A percentile compares a stretch with the other conserved stretches of the same genome.
These are phyloP conservation scores for Phrynosoma blainvillii DNA, from an alignment of 2,113 vertebrate genomes.

Conservation along the genomic window DNA sequence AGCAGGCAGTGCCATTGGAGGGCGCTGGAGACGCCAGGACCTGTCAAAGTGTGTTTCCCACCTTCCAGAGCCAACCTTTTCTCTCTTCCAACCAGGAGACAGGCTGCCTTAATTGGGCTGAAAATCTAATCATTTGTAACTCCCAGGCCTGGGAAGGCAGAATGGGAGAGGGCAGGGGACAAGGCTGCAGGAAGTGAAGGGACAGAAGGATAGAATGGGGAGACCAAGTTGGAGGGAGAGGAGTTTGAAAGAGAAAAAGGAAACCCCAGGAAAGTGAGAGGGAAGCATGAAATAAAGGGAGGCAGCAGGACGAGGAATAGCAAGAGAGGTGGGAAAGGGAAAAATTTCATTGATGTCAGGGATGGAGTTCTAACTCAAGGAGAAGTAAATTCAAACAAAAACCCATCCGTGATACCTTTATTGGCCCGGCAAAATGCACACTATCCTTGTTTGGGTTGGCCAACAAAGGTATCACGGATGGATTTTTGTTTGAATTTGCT, in stretches of 20 bases:
- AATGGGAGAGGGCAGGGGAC: neutral
- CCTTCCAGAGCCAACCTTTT: constrained; percentile 69
- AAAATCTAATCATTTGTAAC: constrained; percentile 78
- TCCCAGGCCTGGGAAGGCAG: constrained; percentile 65
- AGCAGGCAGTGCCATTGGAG: constrained; percentile 73
- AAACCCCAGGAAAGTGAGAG: neutral
- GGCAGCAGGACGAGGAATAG: constrained; percentile 28
- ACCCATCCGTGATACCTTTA: no score
- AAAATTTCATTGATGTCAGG: neutral
- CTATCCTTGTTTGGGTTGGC: no score
- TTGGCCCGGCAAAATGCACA: no score
- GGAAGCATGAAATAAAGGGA: constrained; percentile 47
- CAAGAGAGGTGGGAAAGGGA: neutral
- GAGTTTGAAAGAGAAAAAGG: neutral
- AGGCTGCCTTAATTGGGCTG: constrained; percentile 76
- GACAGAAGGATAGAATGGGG: neutral
- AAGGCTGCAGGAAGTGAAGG: constrained; percentile 8
- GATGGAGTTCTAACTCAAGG: neutral
- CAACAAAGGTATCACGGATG: no score
- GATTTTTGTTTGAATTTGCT: no score
- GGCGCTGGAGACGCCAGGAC: constrained; percentile 75
- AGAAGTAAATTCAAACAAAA: no score
- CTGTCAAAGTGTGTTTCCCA: constrained; percentile 75
- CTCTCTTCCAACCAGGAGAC: constrained; percentile 66
- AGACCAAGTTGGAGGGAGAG: neutral